A percentile compares a stretch with the other conserved stretches of the same genome.
Conservation (phyloP, 2,113 vertebrate genomes). For the Myotis yumanensis region DNA sequence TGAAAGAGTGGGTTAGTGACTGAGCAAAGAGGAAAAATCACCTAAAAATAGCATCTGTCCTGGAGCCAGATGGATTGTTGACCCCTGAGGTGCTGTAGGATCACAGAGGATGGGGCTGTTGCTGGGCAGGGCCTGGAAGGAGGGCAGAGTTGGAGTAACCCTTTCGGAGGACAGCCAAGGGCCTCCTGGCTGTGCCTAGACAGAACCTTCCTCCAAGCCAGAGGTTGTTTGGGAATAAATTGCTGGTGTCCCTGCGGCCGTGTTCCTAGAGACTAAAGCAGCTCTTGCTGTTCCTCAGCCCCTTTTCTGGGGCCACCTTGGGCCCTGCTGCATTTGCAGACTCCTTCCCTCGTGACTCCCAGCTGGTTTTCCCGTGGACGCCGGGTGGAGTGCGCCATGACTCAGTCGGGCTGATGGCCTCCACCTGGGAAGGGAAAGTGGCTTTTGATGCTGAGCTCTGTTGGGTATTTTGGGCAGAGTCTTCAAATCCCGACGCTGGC, state of each 20-base stretch:
- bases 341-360: neutral
- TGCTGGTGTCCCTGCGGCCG: neutral
- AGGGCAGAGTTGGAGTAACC: neutral
- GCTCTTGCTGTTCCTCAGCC: neutral
- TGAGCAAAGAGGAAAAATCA: neutral
- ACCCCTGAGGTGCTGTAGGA: neutral
- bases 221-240: neutral
- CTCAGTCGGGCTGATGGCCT: neutral
- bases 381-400: neutral
- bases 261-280: neutral
- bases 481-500: slow-evolving; percentile 42
- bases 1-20: neutral
- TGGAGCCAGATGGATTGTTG: neutral
- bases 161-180: too few species aligned
- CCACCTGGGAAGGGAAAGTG: neutral
- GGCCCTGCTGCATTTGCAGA: neutral
- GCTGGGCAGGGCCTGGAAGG: neutral
- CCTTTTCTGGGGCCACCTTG: neutral
- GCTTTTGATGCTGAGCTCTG: slow-evolving; percentile 37
- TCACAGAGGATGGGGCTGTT: neutral
- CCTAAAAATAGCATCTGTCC: neutral
- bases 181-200: neutral
- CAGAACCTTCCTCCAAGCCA: neutral
- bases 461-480: neutral
- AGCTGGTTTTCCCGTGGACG: neutral